Conservation (phyloP, 1,140 invertebrate species). For the Carposina sasakii region DNA sequence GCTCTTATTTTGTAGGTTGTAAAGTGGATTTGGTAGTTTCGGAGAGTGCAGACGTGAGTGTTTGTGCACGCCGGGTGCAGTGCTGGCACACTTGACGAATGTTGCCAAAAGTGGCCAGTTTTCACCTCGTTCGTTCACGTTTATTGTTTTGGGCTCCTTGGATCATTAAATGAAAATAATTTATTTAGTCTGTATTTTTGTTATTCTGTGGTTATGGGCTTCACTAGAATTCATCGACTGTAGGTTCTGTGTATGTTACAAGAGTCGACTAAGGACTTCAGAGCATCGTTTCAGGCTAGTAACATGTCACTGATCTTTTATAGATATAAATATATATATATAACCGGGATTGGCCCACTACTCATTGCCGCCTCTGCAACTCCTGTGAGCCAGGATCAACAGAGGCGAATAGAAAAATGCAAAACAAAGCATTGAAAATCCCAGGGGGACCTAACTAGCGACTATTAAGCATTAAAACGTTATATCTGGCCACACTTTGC, state of each 20-base stretch:
- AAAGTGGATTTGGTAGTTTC: slow-evolving; percentile 23
- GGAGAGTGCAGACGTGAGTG: neutral
- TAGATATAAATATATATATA: no score
- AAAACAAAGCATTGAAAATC: no score
- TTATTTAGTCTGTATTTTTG: neutral
- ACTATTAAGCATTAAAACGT: no score
- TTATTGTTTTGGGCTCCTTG: slow-evolving; percentile 8
- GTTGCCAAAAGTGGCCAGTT: slow-evolving; percentile 17
- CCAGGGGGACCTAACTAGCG: no score
- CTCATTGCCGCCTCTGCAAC: no score
- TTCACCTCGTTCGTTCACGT: slow-evolving; percentile 10
- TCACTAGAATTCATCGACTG: neutral
- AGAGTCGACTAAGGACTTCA: neutral
- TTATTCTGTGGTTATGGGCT: neutral
- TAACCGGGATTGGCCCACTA: no score
- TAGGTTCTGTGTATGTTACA: neutral
- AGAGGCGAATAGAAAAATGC: no score
- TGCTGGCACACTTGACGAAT: slow-evolving; percentile 14
- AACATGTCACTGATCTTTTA: neutral
- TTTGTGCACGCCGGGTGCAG: neutral
- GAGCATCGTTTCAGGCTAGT: neutral
- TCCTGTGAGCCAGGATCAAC: no score
- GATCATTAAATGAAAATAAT: neutral
- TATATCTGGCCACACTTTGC: no score
- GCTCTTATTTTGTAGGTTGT: slow-evolving; percentile 10